Conservation (phyloP, 2,797 vertebrate species). For the Acanthurus lineatus region DNA sequence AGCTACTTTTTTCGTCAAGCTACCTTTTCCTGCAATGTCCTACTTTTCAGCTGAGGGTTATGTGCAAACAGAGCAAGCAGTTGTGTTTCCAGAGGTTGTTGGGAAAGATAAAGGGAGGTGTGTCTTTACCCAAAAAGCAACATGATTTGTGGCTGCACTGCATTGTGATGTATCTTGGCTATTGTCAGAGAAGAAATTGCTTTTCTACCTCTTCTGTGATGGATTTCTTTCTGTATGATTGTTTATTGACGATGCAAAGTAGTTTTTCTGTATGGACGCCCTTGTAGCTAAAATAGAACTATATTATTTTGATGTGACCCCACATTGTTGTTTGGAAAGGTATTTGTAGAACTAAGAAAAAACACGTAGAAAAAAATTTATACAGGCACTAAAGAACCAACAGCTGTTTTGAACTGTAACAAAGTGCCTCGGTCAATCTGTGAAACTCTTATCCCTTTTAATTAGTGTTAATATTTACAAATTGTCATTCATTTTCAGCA, state of each 20-base stretch:
- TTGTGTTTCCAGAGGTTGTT: neutral
- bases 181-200: neutral
- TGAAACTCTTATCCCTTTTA: neutral
- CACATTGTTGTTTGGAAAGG: conserved; percentile 6
- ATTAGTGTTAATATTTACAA: neutral
- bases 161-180: neutral
- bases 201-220: conserved; percentile 13
- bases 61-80: neutral
- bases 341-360: conserved; percentile 12
- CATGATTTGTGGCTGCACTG: neutral
- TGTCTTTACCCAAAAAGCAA: neutral
- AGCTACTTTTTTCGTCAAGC: neutral
- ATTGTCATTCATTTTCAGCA: neutral
- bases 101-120: conserved; percentile 14
- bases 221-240: conserved; percentile 4
- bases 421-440: neutral
- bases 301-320: neutral
- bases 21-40: neutral
- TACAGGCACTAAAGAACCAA: neutral
- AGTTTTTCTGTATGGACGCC: neutral
- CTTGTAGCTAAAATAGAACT: neutral
- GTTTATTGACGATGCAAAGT: conserved; percentile 12
- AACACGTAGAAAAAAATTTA: neutral
- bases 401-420: neutral
- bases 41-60: conserved; percentile 1